These are phyloP conservation scores for Coleophora deauratella DNA, from an alignment of 2,888 invertebrate species.

Conservation along the genomic window DNA sequence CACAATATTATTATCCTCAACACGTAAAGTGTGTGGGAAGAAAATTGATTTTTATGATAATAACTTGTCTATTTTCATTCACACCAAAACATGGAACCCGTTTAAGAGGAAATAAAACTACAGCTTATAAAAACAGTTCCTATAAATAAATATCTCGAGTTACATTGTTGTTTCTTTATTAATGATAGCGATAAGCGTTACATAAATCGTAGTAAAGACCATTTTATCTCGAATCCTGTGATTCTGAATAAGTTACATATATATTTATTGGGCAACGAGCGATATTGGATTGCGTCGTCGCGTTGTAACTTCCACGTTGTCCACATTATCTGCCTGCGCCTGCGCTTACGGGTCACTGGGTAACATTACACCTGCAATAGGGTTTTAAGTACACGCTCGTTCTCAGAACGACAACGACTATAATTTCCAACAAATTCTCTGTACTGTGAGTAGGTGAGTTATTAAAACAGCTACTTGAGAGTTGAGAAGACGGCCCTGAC, in stretches of 20 bases:
- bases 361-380: neutral
- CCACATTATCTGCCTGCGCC: too few species aligned
- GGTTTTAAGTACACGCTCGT: conserved; percentile 1
- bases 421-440: conserved; percentile 4
- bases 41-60: conserved; percentile 50
- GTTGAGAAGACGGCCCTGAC: too few species aligned
- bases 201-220: neutral
- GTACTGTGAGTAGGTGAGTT: conserved; percentile 14
- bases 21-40: conserved; percentile 50
- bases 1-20: conserved; percentile 41
- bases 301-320: too few species aligned
- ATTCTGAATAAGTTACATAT: neutral
- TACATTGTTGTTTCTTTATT: conserved; percentile 3
- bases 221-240: neutral
- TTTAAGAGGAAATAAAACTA: too few species aligned
- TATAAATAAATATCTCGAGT: neutral
- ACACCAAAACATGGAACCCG: too few species aligned
- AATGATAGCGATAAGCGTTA: neutral
- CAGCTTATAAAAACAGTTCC: too few species aligned
- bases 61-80: conserved; percentile 18
- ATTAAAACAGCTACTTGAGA: conserved; percentile 21
- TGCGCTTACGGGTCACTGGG: neutral
- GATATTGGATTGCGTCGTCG: too few species aligned
- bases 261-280: neutral
- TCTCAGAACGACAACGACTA: conserved; percentile 1